Evolutionary conservation across 64 coral and sea anemone species (phyloP).

Genomic region (Stylophora pistillata): DNA sequence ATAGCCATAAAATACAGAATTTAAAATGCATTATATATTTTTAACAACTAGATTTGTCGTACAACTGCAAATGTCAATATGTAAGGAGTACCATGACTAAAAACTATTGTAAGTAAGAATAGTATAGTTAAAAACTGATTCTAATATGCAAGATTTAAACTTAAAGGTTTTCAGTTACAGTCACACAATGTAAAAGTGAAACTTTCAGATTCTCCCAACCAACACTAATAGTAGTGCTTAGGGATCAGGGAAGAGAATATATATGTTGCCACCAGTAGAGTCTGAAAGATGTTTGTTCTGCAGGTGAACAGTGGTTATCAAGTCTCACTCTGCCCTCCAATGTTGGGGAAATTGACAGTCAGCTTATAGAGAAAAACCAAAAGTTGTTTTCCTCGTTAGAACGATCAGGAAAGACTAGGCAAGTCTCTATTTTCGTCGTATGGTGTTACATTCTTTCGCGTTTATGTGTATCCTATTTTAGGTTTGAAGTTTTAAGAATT

Average conservation of each 20-base stretch:
- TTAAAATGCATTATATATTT: no score
- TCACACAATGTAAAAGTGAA: not conserved
- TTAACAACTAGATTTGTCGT: no score
- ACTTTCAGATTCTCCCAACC: not conserved
- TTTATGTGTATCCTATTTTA: not conserved
- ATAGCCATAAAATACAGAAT: no score
- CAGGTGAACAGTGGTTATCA: constrained; percentile 73
- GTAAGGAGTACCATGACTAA: no score
- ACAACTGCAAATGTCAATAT: no score
- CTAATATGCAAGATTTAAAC: no score
- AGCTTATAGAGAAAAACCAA: constrained; percentile 78
- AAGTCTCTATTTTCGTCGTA: not conserved
- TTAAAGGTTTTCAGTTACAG: no score
- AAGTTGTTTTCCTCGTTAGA: constrained; percentile 75
- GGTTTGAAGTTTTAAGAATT: no score
- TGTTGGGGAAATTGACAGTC: constrained; percentile 72
- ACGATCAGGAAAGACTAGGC: constrained; percentile 73
- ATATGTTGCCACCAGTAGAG: not conserved
- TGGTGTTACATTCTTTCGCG: not conserved
- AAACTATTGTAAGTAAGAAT: no score
- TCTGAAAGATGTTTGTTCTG: constrained; percentile 3
- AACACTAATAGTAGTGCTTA: not conserved
- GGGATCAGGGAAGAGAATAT: not conserved
- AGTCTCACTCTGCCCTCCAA: constrained; percentile 77
- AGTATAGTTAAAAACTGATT: no score